These are phyloP conservation scores for Monodelphis domestica DNA, from an alignment of 2,797 vertebrate genomes.

Conservation along the genomic window DNA sequence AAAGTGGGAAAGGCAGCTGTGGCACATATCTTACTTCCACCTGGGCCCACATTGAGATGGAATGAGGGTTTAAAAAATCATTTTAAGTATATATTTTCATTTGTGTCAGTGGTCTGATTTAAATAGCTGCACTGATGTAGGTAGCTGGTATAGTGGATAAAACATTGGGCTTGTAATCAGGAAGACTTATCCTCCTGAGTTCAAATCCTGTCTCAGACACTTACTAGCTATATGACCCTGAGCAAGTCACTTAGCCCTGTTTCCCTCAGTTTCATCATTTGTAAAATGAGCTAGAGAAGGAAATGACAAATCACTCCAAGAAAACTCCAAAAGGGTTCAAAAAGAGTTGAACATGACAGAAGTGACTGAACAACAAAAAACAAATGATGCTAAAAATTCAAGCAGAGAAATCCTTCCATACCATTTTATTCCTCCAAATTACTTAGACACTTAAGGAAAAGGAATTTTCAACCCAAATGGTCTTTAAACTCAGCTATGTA, in stretches of 20 bases:
- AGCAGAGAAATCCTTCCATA: background rate
- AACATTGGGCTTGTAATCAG: no score
- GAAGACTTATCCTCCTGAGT: no score
- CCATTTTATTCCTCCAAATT: slow-evolving; percentile 25
- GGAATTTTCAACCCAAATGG: background rate
- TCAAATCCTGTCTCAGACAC: no score
- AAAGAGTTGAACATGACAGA: no score
- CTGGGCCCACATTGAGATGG: background rate
- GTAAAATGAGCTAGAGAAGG: no score
- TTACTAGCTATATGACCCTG: no score
- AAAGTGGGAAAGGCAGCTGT: background rate
- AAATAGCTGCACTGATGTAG: background rate
- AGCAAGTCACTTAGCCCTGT: no score
- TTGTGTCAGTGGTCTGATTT: background rate
- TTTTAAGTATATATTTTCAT: background rate
- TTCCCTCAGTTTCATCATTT: no score
- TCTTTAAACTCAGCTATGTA: background rate
- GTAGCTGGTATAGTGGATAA: no score
- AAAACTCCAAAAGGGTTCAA: no score
- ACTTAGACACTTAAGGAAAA: background rate
- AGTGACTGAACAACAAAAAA: no score
- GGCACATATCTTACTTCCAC: background rate
- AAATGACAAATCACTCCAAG: no score
- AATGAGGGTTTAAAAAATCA: background rate
- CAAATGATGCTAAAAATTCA: slow-evolving; percentile 9